Evolutionary conservation across 2,797 vertebrate species (phyloP).

Genomic region (Nasua narica): DNA sequence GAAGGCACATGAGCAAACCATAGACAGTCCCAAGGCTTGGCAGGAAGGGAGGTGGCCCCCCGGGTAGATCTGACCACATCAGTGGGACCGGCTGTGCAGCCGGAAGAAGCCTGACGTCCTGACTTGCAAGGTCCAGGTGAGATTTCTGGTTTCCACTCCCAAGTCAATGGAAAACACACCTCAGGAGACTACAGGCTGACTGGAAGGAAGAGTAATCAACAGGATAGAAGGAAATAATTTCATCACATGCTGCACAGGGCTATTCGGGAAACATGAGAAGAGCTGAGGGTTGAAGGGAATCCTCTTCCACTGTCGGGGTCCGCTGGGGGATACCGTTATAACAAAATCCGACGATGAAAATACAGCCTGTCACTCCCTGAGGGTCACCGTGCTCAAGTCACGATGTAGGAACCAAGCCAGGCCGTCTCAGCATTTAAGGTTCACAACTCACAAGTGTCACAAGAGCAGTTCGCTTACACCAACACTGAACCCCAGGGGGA

Average conservation of each 20-base stretch:
- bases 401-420: background rate
- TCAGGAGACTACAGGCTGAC: background rate
- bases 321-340: background rate
- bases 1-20: conserved; percentile 38
- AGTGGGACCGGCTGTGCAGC: background rate
- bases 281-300: background rate
- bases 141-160: background rate
- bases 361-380: background rate
- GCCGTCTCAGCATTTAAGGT: background rate
- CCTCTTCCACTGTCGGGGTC: conserved; percentile 28
- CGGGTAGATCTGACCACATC: background rate
- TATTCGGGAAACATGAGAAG: conserved; percentile 5
- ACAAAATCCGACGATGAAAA: conserved; percentile 46
- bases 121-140: background rate
- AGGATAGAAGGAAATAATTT: background rate
- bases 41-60: background rate
- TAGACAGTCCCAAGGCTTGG: background rate
- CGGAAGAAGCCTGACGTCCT: background rate
- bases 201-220: background rate
- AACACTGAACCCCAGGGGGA: background rate
- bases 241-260: background rate
- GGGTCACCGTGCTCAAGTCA: background rate
- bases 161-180: background rate
- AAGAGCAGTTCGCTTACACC: background rate
- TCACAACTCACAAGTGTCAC: background rate